A percentile compares a stretch with the other conserved stretches of the same genome.
These are phyloP conservation scores for Carposina sasakii DNA, from an alignment of 1,140 invertebrate species.

Conservation along the genomic window DNA sequence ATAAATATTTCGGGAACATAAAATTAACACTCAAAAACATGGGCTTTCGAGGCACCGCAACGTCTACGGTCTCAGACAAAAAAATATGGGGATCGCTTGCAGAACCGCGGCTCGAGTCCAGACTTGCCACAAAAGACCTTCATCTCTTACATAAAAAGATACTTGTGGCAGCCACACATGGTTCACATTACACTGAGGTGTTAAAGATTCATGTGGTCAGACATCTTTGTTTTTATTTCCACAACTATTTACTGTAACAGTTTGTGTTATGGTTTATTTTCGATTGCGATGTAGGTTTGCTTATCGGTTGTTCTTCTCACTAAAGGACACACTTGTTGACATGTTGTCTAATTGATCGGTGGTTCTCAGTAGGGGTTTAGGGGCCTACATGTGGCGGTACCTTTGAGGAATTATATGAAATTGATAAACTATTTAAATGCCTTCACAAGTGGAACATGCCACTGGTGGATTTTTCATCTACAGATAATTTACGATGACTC, in stretches of 20 bases:
- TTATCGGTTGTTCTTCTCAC: slow-evolving; percentile 45
- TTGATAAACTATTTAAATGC: slow-evolving; percentile 69
- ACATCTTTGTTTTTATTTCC: slow-evolving; percentile 20
- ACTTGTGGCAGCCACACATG: slow-evolving; percentile 18
- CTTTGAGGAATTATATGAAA: slow-evolving; percentile 69
- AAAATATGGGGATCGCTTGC: slow-evolving; percentile 59
- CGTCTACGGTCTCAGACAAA: slow-evolving; percentile 61
- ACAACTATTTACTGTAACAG: slow-evolving; percentile 41
- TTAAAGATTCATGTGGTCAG: slow-evolving; percentile 7
- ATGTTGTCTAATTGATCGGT: slow-evolving; percentile 72
- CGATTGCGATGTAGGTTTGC: slow-evolving; percentile 21
- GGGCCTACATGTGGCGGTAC: slow-evolving; percentile 53
- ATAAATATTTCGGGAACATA: slow-evolving; percentile 71
- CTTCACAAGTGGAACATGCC: slow-evolving; percentile 64
- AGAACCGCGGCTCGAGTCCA: slow-evolving; percentile 40
- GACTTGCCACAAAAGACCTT: slow-evolving; percentile 28
- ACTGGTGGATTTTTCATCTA: slow-evolving; percentile 58
- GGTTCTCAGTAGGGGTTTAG: slow-evolving; percentile 61
- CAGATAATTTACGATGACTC: no score
- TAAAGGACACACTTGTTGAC: slow-evolving; percentile 70
- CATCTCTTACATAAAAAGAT: slow-evolving; percentile 18
- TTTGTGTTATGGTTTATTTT: slow-evolving; percentile 57
- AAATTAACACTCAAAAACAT: slow-evolving; percentile 72
- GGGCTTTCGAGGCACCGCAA: slow-evolving; percentile 64
- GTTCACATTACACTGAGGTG: slow-evolving; percentile 19